phyloP scores from a whole-genome alignment of 1,140 invertebrate species.

The Belonocnema kinseyi region DNA sequence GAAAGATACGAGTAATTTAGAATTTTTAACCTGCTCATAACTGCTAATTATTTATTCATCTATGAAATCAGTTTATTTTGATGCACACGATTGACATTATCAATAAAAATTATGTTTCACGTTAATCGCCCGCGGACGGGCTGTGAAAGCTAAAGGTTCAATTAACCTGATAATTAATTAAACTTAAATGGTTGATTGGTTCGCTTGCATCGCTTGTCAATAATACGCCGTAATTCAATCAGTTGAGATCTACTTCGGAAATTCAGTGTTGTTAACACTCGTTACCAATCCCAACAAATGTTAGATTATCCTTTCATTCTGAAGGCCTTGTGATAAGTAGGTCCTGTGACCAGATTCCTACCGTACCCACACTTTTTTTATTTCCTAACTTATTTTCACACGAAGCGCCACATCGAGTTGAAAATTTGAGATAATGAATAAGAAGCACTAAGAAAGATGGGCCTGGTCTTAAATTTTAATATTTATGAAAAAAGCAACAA shows the following conservation, averaged over 20 bases:
- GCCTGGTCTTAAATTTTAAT: too few relatives aligned
- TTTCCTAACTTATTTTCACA: too few relatives aligned
- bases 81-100: slow-evolving; percentile 55
- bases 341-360: too few relatives aligned
- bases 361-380: too few relatives aligned
- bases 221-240: slow-evolving; percentile 55
- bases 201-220: slow-evolving; percentile 55
- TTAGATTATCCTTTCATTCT: too few relatives aligned
- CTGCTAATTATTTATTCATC: slow-evolving; percentile 31
- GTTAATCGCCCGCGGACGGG: slow-evolving; percentile 62
- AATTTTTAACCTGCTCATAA: slow-evolving; percentile 36
- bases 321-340: too few relatives aligned
- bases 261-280: neutral
- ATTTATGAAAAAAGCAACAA: too few relatives aligned
- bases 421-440: too few relatives aligned
- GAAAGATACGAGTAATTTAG: slow-evolving; percentile 49
- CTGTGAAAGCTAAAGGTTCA: slow-evolving; percentile 63
- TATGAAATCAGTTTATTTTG: slow-evolving; percentile 55
- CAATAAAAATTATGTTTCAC: slow-evolving; percentile 62
- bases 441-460: too few relatives aligned
- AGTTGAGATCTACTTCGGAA: slow-evolving; percentile 31
- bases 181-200: slow-evolving; percentile 62
- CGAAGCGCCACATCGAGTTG: too few relatives aligned
- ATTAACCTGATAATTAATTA: slow-evolving; percentile 69
- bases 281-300: neutral